Percentiles rank a stretch among this genome's conserved stretches.
These are phyloP conservation scores for Triplophysa siluroides DNA, from an alignment of 2,113 vertebrate genomes.

Conservation along the genomic window DNA sequence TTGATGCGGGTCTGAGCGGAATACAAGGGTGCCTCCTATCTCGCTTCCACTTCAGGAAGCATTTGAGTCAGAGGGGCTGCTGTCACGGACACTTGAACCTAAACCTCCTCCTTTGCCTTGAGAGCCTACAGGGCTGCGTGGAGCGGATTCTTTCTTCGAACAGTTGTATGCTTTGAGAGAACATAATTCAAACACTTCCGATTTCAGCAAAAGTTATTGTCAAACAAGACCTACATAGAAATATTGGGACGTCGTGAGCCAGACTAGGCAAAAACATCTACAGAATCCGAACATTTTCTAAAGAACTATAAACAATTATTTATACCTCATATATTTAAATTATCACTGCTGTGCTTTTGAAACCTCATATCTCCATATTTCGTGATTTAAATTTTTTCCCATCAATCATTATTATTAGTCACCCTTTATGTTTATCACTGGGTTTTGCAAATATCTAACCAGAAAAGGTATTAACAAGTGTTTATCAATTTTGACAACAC, in stretches of 20 bases:
- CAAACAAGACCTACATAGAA: not conserved
- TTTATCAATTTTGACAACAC: no score
- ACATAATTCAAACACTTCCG: not conserved
- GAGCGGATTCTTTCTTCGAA: conserved; percentile 13
- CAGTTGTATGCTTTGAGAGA: conserved; percentile 4
- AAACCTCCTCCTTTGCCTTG: conserved; percentile 31
- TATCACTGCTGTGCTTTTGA: no score
- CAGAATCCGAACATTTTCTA: no score
- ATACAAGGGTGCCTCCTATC: conserved; percentile 21
- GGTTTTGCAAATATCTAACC: no score
- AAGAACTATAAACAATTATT: no score
- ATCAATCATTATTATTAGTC: no score
- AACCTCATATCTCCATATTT: no score
- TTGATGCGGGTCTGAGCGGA: conserved; percentile 31
- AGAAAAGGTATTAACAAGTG: no score
- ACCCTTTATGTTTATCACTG: no score
- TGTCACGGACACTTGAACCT: conserved; percentile 53
- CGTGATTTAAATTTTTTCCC: no score
- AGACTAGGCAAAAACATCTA: no score
- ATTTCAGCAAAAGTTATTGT: not conserved
- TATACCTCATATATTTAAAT: no score
- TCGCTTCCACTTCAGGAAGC: conserved; percentile 42
- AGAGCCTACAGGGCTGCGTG: conserved; percentile 14
- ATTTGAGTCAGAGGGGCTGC: conserved; percentile 24
- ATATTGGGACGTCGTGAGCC: not conserved